Evolutionary conservation across 1,140 invertebrate genomes (phyloP).

Genomic region (Anoplophora glabripennis): DNA sequence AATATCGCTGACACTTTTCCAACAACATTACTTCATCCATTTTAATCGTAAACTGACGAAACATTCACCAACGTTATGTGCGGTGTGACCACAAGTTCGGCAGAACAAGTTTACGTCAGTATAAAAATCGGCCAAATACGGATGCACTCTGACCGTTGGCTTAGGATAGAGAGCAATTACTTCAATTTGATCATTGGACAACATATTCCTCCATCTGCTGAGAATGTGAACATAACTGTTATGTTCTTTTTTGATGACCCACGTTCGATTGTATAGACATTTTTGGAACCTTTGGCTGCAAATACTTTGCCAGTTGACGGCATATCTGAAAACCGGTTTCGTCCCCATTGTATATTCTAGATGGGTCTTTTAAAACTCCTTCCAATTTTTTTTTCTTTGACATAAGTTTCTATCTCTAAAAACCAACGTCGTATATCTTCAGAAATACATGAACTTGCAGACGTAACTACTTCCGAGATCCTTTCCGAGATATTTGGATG

Average conservation of each 20-base stretch:
- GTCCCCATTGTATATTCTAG: constrained; percentile 43
- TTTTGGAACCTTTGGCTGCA: constrained; percentile 31
- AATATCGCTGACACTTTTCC: no score
- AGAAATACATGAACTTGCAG: constrained; percentile 30
- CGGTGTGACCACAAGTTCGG: no score
- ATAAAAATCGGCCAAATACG: no score
- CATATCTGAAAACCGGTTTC: constrained; percentile 45
- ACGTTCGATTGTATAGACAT: constrained; percentile 41
- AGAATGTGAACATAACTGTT: constrained; percentile 31
- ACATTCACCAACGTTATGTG: no score
- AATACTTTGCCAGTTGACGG: constrained; percentile 26
- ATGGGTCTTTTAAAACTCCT: constrained; percentile 37
- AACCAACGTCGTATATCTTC: constrained; percentile 33
- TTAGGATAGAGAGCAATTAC: no score
- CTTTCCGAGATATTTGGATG: constrained; percentile 36
- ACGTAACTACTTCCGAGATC: constrained; percentile 36
- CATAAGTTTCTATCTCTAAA: constrained; percentile 32
- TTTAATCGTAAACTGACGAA: no score
- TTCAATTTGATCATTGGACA: constrained; percentile 28
- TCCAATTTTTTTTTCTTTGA: constrained; percentile 26
- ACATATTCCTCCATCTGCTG: constrained; percentile 18
- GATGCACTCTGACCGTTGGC: no score
- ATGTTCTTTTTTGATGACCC: constrained; percentile 27
- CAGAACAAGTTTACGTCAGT: no score
- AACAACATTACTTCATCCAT: no score